Conservation (phyloP, 2,797 vertebrate genomes). For the Esox masquinongy region DNA sequence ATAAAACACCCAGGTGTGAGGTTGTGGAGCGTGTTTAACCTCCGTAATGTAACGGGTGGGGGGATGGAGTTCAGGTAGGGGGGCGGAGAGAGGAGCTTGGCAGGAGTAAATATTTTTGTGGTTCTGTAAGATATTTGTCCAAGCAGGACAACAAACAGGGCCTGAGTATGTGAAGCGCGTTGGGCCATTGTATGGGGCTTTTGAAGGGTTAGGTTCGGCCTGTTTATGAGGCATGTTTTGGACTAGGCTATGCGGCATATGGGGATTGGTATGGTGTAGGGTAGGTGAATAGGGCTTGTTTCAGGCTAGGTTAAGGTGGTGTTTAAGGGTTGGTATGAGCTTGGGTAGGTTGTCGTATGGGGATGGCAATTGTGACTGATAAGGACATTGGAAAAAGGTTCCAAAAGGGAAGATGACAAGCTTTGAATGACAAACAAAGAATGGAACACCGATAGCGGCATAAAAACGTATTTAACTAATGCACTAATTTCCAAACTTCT, state of each 20-base stretch:
- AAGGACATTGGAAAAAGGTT: background rate
- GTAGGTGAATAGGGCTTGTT: no score
- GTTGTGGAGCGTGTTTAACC: conserved; percentile 38
- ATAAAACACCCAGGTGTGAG: conserved; percentile 61
- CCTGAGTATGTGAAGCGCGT: background rate
- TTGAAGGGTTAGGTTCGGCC: no score
- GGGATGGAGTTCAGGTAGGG: no score
- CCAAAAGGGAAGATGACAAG: no score
- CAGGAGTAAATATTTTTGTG: background rate
- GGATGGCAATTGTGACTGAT: background rate
- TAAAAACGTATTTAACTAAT: no score
- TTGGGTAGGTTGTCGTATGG: background rate
- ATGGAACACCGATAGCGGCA: no score
- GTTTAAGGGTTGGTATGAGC: background rate
- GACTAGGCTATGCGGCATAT: no score
- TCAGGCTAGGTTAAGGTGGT: background rate
- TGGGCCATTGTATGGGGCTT: no score
- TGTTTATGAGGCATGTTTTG: no score
- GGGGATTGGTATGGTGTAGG: no score
- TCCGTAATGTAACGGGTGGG: conserved; percentile 2
- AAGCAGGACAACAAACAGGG: conserved; percentile 9
- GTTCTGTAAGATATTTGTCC: background rate
- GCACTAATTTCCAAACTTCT: background rate
- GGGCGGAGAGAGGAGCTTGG: background rate
- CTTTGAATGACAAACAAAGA: no score